Base-by-base conservation (phyloP, 1,140 invertebrate genomes). In the Zophobas morio region DNA sequence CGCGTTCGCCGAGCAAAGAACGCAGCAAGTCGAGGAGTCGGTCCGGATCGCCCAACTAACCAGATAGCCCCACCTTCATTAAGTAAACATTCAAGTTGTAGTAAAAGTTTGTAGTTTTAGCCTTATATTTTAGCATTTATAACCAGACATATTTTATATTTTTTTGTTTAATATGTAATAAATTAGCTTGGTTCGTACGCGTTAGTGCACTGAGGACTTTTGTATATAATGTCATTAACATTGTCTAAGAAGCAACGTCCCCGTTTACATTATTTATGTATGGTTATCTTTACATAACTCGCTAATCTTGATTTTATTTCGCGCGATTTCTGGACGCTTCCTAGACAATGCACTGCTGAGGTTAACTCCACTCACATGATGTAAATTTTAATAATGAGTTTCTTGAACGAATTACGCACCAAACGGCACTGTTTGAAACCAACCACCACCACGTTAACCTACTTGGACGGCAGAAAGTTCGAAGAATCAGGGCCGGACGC, bases 381-480 rank as follows among this genome's bases (percentile, higher is more conserved):
- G 20, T 20, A 20, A 20, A 20, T 20, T 20, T 20, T 20, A 20
- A 20, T 20, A 78, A 94, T 94, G 93, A 91, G 91, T 89, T 89
- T 94, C 74, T 84, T 90, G 78, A 88, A 87, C 81, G 86, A 91
- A 82, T 81, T 94, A 53, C 84, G 86, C 77, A 87, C 87, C 72
- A 90, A 89, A 80, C 91, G 89, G 82, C 83, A 84, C 5, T 84
- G 82, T 60, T 85, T 94, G 0, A 91, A 90, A 86, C 84, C 85
- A 1, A 92, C 91, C 42, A 88, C 88, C 79, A 94, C 93, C 1
- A 81, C 90, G 20, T 85, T 94, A 1, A 94, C 92, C 1, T 86
- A 87, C 57, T 81, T 85, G 6, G 89, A 91, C 80, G 93, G 93
- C 2, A 86, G 86, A 37, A 87, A 87, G 72, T 90, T 87, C 80